These are phyloP conservation scores for Porites australiensis DNA, from an alignment of 64 coral and sea anemone genomes.

Conservation along the genomic window DNA sequence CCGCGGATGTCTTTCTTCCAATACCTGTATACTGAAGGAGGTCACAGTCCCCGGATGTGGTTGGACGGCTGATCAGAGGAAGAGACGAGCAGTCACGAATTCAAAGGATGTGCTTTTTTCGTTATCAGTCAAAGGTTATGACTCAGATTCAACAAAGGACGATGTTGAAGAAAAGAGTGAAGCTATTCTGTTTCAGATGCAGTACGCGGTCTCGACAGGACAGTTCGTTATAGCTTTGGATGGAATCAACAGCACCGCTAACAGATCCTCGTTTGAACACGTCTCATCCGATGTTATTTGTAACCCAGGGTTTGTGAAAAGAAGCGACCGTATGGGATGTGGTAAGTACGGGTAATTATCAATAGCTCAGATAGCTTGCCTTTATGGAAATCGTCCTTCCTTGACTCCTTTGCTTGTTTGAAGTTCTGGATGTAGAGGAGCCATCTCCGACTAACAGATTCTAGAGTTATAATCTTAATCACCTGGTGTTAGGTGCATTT, in stretches of 20 bases:
- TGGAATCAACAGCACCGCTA: slow-evolving; percentile 28
- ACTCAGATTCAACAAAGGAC: neutral
- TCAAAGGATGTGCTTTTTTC: neutral
- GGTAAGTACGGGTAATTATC: neutral
- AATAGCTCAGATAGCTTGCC: neutral
- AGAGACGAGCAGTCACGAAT: neutral
- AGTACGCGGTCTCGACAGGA: slow-evolving; percentile 26
- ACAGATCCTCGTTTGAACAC: slow-evolving; percentile 13
- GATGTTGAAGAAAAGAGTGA: slow-evolving; percentile 29
- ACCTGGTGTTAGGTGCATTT: too few species aligned
- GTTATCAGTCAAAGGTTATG: neutral
- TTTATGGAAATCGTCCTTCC: neutral
- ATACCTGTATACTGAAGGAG: neutral
- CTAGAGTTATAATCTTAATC: too few species aligned
- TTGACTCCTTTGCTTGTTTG: too few species aligned
- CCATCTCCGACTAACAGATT: too few species aligned
- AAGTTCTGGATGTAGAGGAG: too few species aligned
- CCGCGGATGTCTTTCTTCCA: neutral
- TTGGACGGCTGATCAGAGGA: neutral
- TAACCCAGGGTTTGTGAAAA: slow-evolving; percentile 1
- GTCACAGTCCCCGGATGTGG: slow-evolving; percentile 1
- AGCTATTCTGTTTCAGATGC: slow-evolving; percentile 32
- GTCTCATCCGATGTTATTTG: neutral
- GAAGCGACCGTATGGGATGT: neutral
- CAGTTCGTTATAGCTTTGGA: neutral